These are phyloP conservation scores for Empis stercorea DNA, from an alignment of 2,888 invertebrate species.

Conservation along the genomic window DNA sequence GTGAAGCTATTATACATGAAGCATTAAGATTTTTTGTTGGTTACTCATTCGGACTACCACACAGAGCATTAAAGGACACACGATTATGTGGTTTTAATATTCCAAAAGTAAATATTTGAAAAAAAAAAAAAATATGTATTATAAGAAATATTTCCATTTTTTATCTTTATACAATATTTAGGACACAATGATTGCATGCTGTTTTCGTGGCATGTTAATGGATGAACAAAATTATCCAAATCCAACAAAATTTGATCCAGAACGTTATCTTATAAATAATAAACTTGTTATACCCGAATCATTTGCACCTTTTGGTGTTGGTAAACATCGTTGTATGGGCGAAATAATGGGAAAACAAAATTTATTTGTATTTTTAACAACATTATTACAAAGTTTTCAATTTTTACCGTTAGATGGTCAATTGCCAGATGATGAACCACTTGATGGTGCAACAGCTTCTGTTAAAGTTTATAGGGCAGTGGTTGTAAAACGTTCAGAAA, in stretches of 20 bases:
- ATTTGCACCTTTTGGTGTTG: conserved; percentile 65
- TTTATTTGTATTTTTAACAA: conserved; percentile 61
- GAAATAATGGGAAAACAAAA: conserved; percentile 63
- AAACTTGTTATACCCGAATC: conserved; percentile 51
- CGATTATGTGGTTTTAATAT: conserved; percentile 56
- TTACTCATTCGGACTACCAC: conserved; percentile 64
- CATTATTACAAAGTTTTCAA: conserved; percentile 58
- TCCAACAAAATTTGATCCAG: conserved; percentile 59
- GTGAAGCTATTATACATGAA: conserved; percentile 65
- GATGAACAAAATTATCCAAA: conserved; percentile 53
- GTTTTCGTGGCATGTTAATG: conserved; percentile 60
- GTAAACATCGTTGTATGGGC: conserved; percentile 71
- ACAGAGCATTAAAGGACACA: conserved; percentile 61
- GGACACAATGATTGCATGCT: conserved; percentile 70
- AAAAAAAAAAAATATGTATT: background rate
- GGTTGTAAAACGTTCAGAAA: conserved; percentile 44
- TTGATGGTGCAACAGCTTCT: conserved; percentile 68
- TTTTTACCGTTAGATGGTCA: conserved; percentile 53
- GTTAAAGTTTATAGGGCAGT: conserved; percentile 58
- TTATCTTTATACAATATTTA: conserved; percentile 29
- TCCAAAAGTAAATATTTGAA: conserved; percentile 48
- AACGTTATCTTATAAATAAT: conserved; percentile 53
- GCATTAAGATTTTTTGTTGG: conserved; percentile 69
- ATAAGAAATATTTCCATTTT: too few relatives aligned
- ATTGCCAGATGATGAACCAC: conserved; percentile 50